Evolutionary conservation across 2,888 invertebrate species (phyloP), one percentile per base, ranked within the genome.

Genomic region (Pyralis farinalis): DNA sequence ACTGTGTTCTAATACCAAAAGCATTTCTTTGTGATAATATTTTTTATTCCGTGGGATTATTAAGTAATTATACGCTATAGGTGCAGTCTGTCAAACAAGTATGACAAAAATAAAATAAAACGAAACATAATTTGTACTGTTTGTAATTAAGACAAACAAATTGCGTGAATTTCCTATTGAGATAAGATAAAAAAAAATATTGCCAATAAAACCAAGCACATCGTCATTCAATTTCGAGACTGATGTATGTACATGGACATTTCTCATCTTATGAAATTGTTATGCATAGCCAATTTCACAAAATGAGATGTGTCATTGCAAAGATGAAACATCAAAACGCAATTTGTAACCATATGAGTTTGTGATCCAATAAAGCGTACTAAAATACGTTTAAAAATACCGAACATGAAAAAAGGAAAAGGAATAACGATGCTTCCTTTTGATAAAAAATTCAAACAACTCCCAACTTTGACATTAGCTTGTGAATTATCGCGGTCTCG

Each of bases 401-500:
- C 46, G 51, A 70, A 62, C 58, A 56, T 56, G 47, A 63, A 55
- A 66, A 68, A 61, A 60, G 61, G n/a, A 58, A 64, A 62, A 58
- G 63, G 62, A 65, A 35, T 76, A 75, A 79, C 69, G 66, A 68
- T 63, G 68, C 63, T 77, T 71, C 63, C 71, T 78, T 69, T 73
- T 67, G 70, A 68, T 74, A 77, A 81, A 81, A 82, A 76, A 77
- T 76, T 76, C 75, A 61, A 78, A 78, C 75, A 82, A 83, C 63
- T 76, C 66, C 72, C 70, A 84, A 85, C 80, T 85, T 83, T 76
- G 76, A 78, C 84, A 83, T 83, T 83, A 82, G 78, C 72, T 66
- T 65, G 80, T 84, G 79, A 86, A 83, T 85, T 85, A 86, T 84
- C 75, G 75, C 72, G 71, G 84, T 81, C 85, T 80, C 82, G 46